Conservation (phyloP, 2,888 invertebrate genomes). For the Parnassius mnemosyne region DNA sequence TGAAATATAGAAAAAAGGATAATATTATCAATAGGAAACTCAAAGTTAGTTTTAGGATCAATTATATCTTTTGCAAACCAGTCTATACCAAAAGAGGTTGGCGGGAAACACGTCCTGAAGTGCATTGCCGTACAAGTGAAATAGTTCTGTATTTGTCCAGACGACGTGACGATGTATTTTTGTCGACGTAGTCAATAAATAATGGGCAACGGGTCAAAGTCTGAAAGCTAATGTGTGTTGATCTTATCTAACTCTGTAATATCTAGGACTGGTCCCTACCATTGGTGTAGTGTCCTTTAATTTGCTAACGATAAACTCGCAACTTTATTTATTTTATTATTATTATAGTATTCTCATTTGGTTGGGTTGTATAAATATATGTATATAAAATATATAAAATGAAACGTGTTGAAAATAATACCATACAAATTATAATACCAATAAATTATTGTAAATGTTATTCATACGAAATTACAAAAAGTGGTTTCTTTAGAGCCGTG, state of each 20-base stretch:
- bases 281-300: conserved; percentile 19
- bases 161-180: conserved; percentile 63
- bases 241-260: conserved; percentile 61
- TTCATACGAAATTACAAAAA: too few species aligned
- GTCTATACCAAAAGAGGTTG: conserved; percentile 7
- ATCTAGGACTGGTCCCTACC: conserved; percentile 42
- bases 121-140: conserved; percentile 13
- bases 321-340: conserved; percentile 4
- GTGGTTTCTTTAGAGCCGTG: too few species aligned
- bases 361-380: too few species aligned
- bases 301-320: not conserved
- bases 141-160: conserved; percentile 27
- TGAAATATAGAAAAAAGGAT: too few species aligned
- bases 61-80: not conserved
- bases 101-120: conserved; percentile 4
- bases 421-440: too few species aligned
- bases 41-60: too few species aligned
- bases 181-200: conserved; percentile 67
- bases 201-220: conserved; percentile 60
- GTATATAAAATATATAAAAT: too few species aligned
- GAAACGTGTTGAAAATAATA: too few species aligned
- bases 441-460: too few species aligned
- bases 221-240: conserved; percentile 72
- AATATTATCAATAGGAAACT: too few species aligned
- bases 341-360: too few species aligned